Base-by-base conservation (phyloP, 1,140 invertebrate genomes). In the Drosophila bipectinata region DNA sequence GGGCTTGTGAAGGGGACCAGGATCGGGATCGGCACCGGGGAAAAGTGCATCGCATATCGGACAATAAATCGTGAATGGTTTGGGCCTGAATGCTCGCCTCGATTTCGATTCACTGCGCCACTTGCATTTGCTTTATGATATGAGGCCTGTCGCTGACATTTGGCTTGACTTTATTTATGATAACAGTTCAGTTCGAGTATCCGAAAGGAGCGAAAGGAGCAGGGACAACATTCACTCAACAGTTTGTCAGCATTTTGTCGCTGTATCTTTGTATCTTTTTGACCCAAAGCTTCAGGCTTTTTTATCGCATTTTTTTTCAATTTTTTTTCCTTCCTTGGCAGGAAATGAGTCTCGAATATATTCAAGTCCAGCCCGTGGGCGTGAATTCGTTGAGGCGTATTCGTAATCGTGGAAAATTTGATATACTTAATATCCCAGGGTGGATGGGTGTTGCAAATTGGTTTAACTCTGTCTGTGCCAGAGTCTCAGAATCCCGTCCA, bases 241-340 rank as follows among this genome's bases (percentile, higher is more conserved):
- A 87, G 82, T 87, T 87, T 87, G 82, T 87, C 82, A 87, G 78
- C 83, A 87, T 87, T 87, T 87, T 87, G 82, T 87, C 82, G 76
- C 49, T 48, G 55, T 72, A 58, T 74, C 57, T 48, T 59, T 24
- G 37, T 34, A 47, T 56, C 57, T 54, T 49, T 49, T 28, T 79
- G 83, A 88, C 83, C 83, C 76, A 88, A 79, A 88, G 83, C 83
- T 88, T 53, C 51, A 73, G 79, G 83, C 54, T 59, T 48, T 57
- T 72, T 77, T 28, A 71, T 28, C 5, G 8, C 12, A 37, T 30
- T 34, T 71, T 69, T 56, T 48, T 48, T 41, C n/a, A 76, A 67
- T 83, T 52, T 71, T 59, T 37, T 55, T 71, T 62, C 37, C 57
- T 49, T 41, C 41, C 14, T 5, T 44, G 34, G 69, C 78, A 87